Percentiles rank a stretch among this genome's conserved stretches.
phyloP scores from a whole-genome alignment of 2,888 invertebrate species.

The Lycia hirtaria region DNA sequence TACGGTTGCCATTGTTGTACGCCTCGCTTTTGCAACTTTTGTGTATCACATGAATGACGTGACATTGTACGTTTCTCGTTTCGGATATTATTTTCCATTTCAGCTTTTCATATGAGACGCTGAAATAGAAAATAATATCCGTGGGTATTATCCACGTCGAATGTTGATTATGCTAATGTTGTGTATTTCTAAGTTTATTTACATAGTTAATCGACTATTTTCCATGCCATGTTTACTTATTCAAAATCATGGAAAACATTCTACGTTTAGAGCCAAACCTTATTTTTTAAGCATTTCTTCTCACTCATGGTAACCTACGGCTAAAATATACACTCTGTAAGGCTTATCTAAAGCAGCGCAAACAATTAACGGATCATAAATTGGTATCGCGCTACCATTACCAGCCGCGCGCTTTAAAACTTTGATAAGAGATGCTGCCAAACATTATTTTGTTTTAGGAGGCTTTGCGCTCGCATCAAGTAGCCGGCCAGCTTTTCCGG shows the following conservation, averaged over 20 bases:
- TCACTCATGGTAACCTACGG: slow-evolving; percentile 19
- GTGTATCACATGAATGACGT: slow-evolving; percentile 58
- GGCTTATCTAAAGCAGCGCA: slow-evolving; percentile 73
- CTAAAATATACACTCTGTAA: slow-evolving; percentile 57
- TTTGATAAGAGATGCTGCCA: slow-evolving; percentile 44
- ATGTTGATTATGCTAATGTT: slow-evolving; percentile 23
- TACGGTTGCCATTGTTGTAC: slow-evolving; percentile 60
- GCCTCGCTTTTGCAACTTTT: slow-evolving; percentile 58
- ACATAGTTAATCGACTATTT: neutral
- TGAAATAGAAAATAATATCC: too few species aligned
- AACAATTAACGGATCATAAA: slow-evolving; percentile 78
- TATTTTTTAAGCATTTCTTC: slow-evolving; percentile 7
- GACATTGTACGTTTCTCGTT: slow-evolving; percentile 53
- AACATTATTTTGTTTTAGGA: slow-evolving; percentile 33
- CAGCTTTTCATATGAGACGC: slow-evolving; percentile 17
- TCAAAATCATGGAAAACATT: neutral
- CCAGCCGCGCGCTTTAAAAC: slow-evolving; percentile 60
- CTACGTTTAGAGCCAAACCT: neutral
- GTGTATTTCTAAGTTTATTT: slow-evolving; percentile 12
- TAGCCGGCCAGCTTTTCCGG: slow-evolving; percentile 51
- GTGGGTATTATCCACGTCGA: slow-evolving; percentile 23
- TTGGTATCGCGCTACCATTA: slow-evolving; percentile 62
- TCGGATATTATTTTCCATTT: slow-evolving; percentile 44
- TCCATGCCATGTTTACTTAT: neutral
- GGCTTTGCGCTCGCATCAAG: slow-evolving; percentile 44